Evolutionary conservation across 2,888 invertebrate genomes (phyloP), one percentile per base, ranked within the genome.

Genomic region (Mesorhabditis spiculigera): DNA sequence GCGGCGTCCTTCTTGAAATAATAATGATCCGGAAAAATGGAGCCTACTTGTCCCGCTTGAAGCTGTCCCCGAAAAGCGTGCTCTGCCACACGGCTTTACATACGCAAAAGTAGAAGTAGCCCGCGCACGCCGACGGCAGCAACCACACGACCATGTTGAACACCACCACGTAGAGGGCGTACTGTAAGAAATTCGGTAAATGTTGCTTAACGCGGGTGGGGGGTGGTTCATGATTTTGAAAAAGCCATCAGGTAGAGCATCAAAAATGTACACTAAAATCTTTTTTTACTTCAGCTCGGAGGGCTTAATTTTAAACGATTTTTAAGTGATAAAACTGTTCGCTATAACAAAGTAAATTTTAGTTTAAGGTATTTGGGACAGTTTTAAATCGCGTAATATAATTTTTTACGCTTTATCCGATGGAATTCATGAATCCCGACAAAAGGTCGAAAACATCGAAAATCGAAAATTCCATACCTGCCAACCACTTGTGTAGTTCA

Each of bases 121-220:
- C 85, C 28, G 88, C 85, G 16, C 88, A 81, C 8, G 86, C 68
- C 10, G 87, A 85, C 0, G 89, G 89, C 41, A 88, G 72, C 44
- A 88, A 82, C 85, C 88, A 89, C 8, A 87, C 85, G 28, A 86
- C 84, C 5, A 86, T 68, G 45, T 87, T 86, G 80, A 87, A 87
- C 70, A 82, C 75, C 43, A 84, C 84, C 28, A 87, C 83, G 76
- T 88, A 82, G 43, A 74, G 70, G 4, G 77, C 71, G 68, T 82
- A 82, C 75, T 82, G 73, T 63, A 77, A 69, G 50, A 50, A 50
- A 50, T 50, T n/a, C 58, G 8, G 8, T 1, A 50, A 50, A 50
- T 13, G 58, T n/a, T 50, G 58, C n/a, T n/a, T 50, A 13, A 6
- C 13, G 8, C 13, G 50, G 8, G 6, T 50, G 50, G 13, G 58